Percentiles rank a stretch among this genome's conserved stretches.
phyloP scores from a whole-genome alignment of 1,140 invertebrate species.

The Camponotus vicinus region DNA sequence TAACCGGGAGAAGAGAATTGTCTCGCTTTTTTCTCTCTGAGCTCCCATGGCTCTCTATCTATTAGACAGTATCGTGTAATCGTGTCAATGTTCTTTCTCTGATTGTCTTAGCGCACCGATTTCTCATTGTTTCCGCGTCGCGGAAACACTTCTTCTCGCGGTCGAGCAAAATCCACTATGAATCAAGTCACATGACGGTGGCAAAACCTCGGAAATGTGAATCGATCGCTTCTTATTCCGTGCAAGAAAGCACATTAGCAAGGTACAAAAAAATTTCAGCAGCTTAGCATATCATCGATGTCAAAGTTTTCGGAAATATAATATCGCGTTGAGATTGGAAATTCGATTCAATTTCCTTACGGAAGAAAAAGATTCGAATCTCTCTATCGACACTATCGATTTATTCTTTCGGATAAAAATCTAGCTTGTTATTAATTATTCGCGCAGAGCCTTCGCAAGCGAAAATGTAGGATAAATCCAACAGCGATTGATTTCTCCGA shows the following conservation, averaged over 20 bases:
- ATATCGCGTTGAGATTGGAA: not conserved
- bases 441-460: not conserved
- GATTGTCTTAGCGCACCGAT: conserved; percentile 38
- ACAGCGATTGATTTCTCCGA: conserved; percentile 45
- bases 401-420: not conserved
- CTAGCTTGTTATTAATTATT: not conserved
- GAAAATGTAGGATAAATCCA: conserved; percentile 26
- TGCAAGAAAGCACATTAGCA: not conserved
- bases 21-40: conserved; percentile 18
- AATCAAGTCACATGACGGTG: not conserved
- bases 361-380: not conserved
- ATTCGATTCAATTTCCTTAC: not conserved
- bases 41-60: conserved; percentile 44
- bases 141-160: not conserved
- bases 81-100: conserved; percentile 60
- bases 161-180: not conserved
- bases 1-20: not conserved
- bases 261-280: not conserved
- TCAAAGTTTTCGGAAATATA: not conserved
- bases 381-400: not conserved
- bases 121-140: conserved; percentile 20
- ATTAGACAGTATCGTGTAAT: conserved; percentile 68
- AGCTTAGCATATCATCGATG: not conserved
- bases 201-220: not conserved
- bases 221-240: not conserved